Conservation (phyloP, 2,888 invertebrate species). For the Congeria kusceri region DNA sequence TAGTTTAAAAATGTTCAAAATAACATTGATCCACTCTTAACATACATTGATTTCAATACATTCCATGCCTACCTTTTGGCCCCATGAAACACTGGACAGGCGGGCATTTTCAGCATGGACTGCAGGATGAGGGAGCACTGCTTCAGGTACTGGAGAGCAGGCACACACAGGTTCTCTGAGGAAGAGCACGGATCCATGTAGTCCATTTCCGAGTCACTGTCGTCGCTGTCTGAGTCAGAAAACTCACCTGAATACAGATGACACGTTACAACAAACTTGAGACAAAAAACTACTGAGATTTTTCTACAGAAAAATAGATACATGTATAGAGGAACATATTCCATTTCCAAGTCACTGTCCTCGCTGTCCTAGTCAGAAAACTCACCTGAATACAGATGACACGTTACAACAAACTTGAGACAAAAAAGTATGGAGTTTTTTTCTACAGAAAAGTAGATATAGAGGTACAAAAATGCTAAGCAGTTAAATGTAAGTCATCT, state of each 20-base stretch:
- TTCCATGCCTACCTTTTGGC: slow-evolving; percentile 89
- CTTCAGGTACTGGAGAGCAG: slow-evolving; percentile 93
- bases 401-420: background rate
- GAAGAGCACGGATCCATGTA: slow-evolving; percentile 64
- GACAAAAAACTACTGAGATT: no score
- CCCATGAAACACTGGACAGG: slow-evolving; percentile 96
- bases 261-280: background rate
- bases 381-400: slow-evolving; percentile 70
- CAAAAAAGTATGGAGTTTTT: no score
- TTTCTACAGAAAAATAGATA: no score
- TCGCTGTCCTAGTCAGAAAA: slow-evolving; percentile 80
- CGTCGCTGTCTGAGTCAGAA: slow-evolving; percentile 79
- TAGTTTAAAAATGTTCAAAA: no score
- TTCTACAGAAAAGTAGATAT: no score
- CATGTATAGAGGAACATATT: no score
- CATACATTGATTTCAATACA: no score
- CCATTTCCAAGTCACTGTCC: slow-evolving; percentile 79
- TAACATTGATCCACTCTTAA: no score
- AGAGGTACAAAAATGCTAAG: no score
- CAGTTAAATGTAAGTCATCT: no score
- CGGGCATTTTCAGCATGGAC: slow-evolving; percentile 97
- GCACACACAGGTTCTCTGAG: slow-evolving; percentile 85
- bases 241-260: slow-evolving; percentile 75
- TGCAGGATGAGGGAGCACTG: slow-evolving; percentile 94
- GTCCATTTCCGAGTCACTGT: slow-evolving; percentile 78